Evolutionary conservation across 2,113 vertebrate species (phyloP).

Genomic region (Microtus richardsoni): DNA sequence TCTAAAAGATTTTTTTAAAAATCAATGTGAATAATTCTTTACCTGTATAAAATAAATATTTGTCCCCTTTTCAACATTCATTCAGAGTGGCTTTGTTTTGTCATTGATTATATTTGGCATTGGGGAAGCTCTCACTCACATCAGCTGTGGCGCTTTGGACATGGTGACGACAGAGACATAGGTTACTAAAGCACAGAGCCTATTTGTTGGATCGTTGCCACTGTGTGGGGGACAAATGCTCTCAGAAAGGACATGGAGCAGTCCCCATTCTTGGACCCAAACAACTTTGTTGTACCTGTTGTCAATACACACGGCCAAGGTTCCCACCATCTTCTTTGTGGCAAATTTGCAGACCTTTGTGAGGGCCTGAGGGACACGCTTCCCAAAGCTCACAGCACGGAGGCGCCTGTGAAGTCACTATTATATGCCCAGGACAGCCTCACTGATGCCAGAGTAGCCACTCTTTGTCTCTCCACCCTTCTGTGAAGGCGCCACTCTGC

Average conservation of each 20-base stretch:
- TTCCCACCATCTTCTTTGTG: not conserved
- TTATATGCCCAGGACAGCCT: not conserved
- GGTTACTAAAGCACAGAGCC: not conserved
- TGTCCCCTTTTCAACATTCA: not conserved
- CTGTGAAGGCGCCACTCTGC: not conserved
- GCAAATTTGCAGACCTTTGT: not conserved
- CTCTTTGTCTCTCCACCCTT: not conserved
- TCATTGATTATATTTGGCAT: not conserved
- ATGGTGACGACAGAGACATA: not conserved
- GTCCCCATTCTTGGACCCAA: not conserved
- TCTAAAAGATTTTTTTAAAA: not conserved
- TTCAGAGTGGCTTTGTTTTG: not conserved
- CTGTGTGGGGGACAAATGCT: not conserved
- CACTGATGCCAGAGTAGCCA: not conserved
- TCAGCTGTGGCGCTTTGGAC: not conserved
- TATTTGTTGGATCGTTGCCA: not conserved
- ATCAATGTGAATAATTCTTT: slow-evolving; percentile 27
- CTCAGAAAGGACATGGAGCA: not conserved
- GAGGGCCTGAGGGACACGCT: not conserved
- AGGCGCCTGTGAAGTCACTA: too few relatives aligned
- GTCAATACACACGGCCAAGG: not conserved
- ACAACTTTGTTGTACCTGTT: not conserved
- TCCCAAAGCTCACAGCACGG: too few relatives aligned
- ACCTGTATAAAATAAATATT: slow-evolving; percentile 33
- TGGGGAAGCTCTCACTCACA: not conserved